Percentiles rank a stretch among this genome's conserved stretches.
phyloP scores from a whole-genome alignment of 2,888 invertebrate genomes.

The Hanleya hanleyi region DNA sequence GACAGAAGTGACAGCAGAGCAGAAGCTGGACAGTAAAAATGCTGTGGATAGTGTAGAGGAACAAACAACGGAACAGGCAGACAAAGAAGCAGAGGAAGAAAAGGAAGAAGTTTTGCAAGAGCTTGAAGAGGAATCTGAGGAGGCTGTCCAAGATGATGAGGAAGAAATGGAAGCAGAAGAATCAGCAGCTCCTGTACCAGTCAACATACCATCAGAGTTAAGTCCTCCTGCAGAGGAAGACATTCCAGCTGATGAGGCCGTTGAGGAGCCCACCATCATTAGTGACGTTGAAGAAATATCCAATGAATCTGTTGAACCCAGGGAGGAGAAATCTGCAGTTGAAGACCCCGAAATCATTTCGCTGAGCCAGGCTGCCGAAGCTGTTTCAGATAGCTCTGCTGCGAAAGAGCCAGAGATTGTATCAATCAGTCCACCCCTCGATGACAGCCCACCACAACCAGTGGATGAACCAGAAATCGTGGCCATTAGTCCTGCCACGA shows the following conservation, averaged over 20 bases:
- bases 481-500: slow-evolving; percentile 11
- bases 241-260: not conserved
- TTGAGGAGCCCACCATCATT: not conserved
- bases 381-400: not conserved
- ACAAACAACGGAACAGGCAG: slow-evolving; percentile 3
- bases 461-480: slow-evolving; percentile 15
- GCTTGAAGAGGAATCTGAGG: not conserved
- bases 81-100: slow-evolving; percentile 8
- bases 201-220: not conserved
- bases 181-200: not conserved
- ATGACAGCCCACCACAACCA: not conserved
- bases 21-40: not conserved
- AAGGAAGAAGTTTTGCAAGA: slow-evolving; percentile 10
- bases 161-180: slow-evolving; percentile 11
- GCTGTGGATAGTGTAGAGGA: not conserved
- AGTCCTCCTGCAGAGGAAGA: not conserved
- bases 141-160: too few relatives aligned
- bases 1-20: slow-evolving; percentile 18
- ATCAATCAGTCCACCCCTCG: not conserved
- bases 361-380: not conserved
- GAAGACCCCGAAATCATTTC: slow-evolving; percentile 1
- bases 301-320: not conserved
- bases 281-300: slow-evolving; percentile 3
- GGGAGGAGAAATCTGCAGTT: slow-evolving; percentile 5
- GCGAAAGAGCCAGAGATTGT: slow-evolving; percentile 29